Evolutionary conservation across 2,888 invertebrate genomes (phyloP).

Genomic region (Protonemura montana): DNA sequence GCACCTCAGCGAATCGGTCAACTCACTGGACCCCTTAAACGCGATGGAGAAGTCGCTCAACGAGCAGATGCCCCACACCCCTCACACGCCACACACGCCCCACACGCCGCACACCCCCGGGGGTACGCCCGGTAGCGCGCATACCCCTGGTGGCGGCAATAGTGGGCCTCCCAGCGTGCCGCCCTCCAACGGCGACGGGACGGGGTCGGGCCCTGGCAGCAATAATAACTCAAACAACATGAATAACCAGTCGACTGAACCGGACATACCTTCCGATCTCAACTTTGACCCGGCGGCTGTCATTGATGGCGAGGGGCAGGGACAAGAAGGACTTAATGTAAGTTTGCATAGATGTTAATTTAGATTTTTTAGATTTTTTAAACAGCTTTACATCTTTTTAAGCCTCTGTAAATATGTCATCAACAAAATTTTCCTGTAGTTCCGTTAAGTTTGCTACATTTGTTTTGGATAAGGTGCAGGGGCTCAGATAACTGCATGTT

Average conservation of each 20-base stretch:
- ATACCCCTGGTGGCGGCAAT: slow-evolving; percentile 71
- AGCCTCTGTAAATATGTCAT: too few species aligned
- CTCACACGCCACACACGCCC: slow-evolving; percentile 80
- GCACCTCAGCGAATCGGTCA: slow-evolving; percentile 85
- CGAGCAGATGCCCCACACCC: slow-evolving; percentile 87
- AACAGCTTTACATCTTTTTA: too few species aligned
- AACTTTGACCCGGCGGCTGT: slow-evolving; percentile 94
- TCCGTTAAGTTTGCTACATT: too few species aligned
- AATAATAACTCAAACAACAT: slow-evolving; percentile 57
- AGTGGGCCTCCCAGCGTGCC: slow-evolving; percentile 82
- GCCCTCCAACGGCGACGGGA: slow-evolving; percentile 61
- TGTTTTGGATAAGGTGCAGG: too few species aligned
- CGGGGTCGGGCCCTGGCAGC: slow-evolving; percentile 52
- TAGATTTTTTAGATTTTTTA: too few species aligned
- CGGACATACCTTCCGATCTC: slow-evolving; percentile 86
- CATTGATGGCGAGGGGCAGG: slow-evolving; percentile 89
- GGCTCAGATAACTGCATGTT: too few species aligned
- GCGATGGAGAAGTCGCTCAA: slow-evolving; percentile 93
- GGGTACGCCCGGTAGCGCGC: slow-evolving; percentile 70
- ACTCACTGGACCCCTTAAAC: slow-evolving; percentile 88
- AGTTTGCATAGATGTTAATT: slow-evolving; percentile 64
- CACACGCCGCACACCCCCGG: slow-evolving; percentile 80
- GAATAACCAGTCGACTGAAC: slow-evolving; percentile 61
- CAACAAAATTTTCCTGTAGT: too few species aligned
- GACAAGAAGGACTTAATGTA: slow-evolving; percentile 88